Evolutionary conservation across 1,140 invertebrate genomes (phyloP), one percentile per base, ranked within the genome.

Genomic region (Hermatobates lingyangjiaoensis): DNA sequence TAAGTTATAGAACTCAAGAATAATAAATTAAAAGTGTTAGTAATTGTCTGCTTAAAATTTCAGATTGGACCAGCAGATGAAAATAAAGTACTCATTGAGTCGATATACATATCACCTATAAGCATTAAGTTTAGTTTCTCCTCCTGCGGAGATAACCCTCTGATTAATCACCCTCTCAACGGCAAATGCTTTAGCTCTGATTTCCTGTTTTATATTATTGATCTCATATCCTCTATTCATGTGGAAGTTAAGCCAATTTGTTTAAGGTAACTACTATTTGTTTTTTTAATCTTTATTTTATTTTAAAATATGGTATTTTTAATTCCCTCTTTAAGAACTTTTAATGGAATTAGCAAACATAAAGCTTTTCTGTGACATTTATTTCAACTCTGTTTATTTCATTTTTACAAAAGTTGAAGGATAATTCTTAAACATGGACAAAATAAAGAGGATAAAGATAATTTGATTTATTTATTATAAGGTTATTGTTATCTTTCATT

Each of bases 41-140:
- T n/a, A n/a, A n/a, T n/a, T n/a, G n/a, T n/a, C n/a, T n/a, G n/a
- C n/a, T n/a, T n/a, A n/a, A 14, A 4, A 30, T 53, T 45, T 21
- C 34, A 52, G 54, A 30, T 18, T 25, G 24, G 7, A 21, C 27
- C 40, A 21, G 2, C 24, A 3, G 25, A 39, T 12, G 57, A 55
- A 21, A 27, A 55, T 15, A 58, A 54, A 45, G 45, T 58, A 12
- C 53, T 76, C 12, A 74, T 81, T 58, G 81, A 86, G 59, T 75
- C 74, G 55, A 66, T 82, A 25, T 78, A 81, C 61, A 61, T 83
- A 45, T 81, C 79, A 12, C 80, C 80, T 1, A 59, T 82, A 2
- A 77, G 77, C 57, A 61, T 85, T 40, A 68, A 73, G 34, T 64
- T 87, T 24, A 83, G 76, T 65, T 73, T 86, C 50, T 77, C 77